phyloP scores from a whole-genome alignment of 2,797 vertebrate genomes.

The Gallinago nigripennis region DNA sequence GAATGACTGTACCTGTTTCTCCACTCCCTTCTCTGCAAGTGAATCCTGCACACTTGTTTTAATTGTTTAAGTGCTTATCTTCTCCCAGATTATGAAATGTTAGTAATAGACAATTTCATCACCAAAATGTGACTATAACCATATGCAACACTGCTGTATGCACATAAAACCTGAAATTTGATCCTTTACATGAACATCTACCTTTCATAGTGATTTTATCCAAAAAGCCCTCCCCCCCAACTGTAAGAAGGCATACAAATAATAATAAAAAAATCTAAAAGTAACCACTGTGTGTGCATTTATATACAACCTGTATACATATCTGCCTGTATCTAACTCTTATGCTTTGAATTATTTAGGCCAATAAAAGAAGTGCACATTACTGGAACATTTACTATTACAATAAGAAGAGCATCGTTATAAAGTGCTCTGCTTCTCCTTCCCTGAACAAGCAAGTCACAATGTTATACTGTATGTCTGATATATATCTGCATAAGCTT shows the following conservation, averaged over 20 bases:
- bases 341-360: slow-evolving; percentile 59
- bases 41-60: background rate
- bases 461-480: slow-evolving; percentile 2
- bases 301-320: slow-evolving; percentile 34
- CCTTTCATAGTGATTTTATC: slow-evolving; percentile 33
- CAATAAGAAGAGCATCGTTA: background rate
- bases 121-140: slow-evolving; percentile 28
- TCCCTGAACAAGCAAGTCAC: slow-evolving; percentile 67
- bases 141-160: background rate
- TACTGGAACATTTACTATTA: slow-evolving; percentile 12
- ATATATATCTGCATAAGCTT: slow-evolving; percentile 57
- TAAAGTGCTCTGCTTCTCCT: slow-evolving; percentile 39
- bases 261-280: slow-evolving; percentile 12
- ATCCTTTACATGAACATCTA: background rate
- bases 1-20: background rate
- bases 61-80: background rate
- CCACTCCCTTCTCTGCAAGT: background rate
- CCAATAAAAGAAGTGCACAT: slow-evolving; percentile 44
- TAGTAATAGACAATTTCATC: background rate
- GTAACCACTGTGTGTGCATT: slow-evolving; percentile 8
- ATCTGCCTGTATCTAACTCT: background rate
- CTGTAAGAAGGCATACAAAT: slow-evolving; percentile 33
- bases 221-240: background rate
- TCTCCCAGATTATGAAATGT: background rate
- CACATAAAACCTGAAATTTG: background rate